Evolutionary conservation across 2,797 vertebrate genomes (phyloP).

Genomic region (Sphenopsis melanotis): DNA sequence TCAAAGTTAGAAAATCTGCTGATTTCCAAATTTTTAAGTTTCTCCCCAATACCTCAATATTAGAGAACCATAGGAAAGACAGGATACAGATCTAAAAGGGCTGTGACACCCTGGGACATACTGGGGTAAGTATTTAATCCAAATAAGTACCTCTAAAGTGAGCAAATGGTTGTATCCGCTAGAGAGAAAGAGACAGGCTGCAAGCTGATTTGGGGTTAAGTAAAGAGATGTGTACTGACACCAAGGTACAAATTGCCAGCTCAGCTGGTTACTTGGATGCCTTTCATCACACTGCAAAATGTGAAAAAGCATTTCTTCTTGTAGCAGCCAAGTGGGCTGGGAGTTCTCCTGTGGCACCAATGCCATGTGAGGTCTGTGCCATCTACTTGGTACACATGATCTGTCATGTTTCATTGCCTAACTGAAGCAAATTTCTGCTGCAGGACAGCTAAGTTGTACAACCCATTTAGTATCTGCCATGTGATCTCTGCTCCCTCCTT

Average conservation of each 20-base stretch:
- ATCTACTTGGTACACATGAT: neutral
- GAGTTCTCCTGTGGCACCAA: neutral
- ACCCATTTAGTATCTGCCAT: neutral
- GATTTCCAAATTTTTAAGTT: neutral
- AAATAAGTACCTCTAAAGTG: neutral
- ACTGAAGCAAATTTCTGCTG: neutral
- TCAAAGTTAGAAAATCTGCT: neutral
- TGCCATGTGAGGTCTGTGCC: neutral
- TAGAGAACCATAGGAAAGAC: neutral
- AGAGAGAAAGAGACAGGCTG: neutral
- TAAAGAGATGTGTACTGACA: neutral
- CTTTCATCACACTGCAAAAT: neutral
- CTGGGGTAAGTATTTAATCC: neutral
- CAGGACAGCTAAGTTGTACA: neutral
- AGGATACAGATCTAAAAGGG: neutral
- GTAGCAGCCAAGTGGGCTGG: neutral
- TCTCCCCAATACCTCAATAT: neutral
- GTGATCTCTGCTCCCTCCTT: neutral
- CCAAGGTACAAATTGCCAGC: neutral
- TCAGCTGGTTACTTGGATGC: neutral
- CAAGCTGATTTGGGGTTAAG: neutral
- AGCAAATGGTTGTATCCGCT: neutral
- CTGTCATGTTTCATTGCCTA: constrained; percentile 23
- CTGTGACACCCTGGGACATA: neutral
- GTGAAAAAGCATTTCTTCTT: neutral